phyloP scores from a whole-genome alignment of 1,140 invertebrate species.

The Macrosteles quadrilineatus region DNA sequence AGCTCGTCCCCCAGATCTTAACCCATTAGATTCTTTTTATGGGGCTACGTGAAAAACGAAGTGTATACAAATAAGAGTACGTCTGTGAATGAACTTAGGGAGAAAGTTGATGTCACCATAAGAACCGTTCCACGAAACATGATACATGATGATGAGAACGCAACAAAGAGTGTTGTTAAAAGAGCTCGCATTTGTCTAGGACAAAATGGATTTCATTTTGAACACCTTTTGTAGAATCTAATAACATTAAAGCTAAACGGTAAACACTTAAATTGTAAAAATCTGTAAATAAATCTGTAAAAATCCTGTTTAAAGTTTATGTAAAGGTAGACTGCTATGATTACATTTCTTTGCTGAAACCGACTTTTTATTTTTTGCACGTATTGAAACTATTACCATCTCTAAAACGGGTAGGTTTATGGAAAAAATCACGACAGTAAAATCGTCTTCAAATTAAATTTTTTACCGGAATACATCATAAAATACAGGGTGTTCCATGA shows the following conservation, averaged over 20 bases:
- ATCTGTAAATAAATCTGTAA: no score
- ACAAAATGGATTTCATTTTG: conserved; percentile 15
- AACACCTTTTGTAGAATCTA: neutral
- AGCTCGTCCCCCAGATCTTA: conserved; percentile 2
- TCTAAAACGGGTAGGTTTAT: no score
- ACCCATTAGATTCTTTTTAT: neutral
- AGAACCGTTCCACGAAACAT: neutral
- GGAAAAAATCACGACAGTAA: no score
- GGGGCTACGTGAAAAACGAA: conserved; percentile 13
- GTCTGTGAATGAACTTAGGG: neutral
- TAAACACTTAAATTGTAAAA: no score
- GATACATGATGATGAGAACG: neutral
- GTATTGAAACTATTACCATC: no score
- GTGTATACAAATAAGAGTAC: neutral
- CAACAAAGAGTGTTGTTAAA: conserved; percentile 11
- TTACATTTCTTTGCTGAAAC: no score
- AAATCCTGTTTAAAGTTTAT: no score
- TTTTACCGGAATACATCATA: no score
- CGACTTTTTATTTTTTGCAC: no score
- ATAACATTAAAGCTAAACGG: neutral
- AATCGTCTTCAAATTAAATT: no score
- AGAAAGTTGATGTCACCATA: neutral
- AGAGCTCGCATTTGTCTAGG: neutral
- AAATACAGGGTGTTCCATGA: no score
- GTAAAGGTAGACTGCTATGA: no score